Conservation (phyloP, 2,113 vertebrate species). For the Hippolais icterina region DNA sequence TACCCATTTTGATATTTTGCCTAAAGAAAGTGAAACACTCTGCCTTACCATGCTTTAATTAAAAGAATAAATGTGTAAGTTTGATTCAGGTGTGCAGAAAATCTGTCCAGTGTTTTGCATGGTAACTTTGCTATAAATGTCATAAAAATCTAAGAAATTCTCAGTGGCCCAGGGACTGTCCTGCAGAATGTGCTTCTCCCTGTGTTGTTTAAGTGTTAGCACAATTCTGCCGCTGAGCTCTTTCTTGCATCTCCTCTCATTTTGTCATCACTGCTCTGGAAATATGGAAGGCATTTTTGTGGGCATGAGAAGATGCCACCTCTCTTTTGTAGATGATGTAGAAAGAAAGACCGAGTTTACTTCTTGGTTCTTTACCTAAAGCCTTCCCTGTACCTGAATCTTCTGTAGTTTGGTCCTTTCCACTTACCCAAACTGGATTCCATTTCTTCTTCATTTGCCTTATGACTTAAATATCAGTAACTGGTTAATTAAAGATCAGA, state of each 20-base stretch:
- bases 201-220: accelerated
- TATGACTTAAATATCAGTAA: background rate
- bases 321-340: background rate
- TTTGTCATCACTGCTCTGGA: background rate
- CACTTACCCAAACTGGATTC: background rate
- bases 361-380: background rate
- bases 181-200: background rate
- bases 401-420: background rate
- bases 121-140: background rate
- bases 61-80: background rate
- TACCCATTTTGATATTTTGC: background rate
- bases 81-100: background rate
- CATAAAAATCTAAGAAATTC: background rate
- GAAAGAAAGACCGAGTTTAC: background rate
- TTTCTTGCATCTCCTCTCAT: background rate
- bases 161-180: background rate
- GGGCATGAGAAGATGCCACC: background rate
- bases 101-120: background rate
- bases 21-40: background rate
- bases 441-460: background rate
- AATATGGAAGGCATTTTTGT: background rate
- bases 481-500: background rate
- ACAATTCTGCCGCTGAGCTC: background rate
- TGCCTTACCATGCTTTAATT: background rate
- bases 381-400: background rate